phyloP scores from a whole-genome alignment of 2,797 vertebrate genomes.

The Dendrocincla tyrannina region DNA sequence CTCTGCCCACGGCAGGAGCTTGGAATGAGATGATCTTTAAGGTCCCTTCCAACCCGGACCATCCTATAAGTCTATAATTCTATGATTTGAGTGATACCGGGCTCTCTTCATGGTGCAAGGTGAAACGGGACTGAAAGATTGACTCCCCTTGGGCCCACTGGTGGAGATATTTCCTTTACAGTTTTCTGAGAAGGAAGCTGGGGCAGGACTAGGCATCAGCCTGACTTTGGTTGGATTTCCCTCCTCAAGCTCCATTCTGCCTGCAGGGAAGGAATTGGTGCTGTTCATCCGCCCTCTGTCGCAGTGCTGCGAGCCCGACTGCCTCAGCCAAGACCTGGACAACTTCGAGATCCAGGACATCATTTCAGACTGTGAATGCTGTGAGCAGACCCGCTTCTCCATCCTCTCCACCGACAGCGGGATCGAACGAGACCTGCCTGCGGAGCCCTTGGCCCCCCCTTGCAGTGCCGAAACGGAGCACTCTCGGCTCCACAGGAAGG shows the following conservation, averaged over 20 bases:
- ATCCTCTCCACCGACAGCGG: conserved; percentile 92
- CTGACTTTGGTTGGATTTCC: background rate
- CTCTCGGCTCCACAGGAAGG: conserved; percentile 79
- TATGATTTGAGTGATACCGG: background rate
- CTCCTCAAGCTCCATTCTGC: background rate
- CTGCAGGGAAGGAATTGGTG: conserved; percentile 87
- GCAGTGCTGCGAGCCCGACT: conserved; percentile 69
- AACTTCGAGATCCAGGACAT: conserved; percentile 81
- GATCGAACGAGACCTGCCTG: conserved; percentile 87
- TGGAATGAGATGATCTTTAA: background rate
- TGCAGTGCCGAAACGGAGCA: conserved; percentile 60
- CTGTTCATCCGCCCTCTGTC: conserved; percentile 81
- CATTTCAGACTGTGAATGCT: conserved; percentile 55
- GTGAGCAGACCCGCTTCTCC: conserved; percentile 81
- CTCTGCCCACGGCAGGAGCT: too few relatives aligned
- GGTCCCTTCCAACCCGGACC: background rate
- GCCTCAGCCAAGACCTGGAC: conserved; percentile 75
- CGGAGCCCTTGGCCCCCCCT: background rate
- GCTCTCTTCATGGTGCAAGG: background rate
- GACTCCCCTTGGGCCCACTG: too few relatives aligned
- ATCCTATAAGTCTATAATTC: background rate
- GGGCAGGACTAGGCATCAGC: background rate
- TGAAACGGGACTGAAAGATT: background rate
- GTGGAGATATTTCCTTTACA: background rate
- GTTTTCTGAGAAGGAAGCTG: fast-evolving